Evolutionary conservation across 2,888 invertebrate species (phyloP).

Genomic region (Iphiclides podalirius): DNA sequence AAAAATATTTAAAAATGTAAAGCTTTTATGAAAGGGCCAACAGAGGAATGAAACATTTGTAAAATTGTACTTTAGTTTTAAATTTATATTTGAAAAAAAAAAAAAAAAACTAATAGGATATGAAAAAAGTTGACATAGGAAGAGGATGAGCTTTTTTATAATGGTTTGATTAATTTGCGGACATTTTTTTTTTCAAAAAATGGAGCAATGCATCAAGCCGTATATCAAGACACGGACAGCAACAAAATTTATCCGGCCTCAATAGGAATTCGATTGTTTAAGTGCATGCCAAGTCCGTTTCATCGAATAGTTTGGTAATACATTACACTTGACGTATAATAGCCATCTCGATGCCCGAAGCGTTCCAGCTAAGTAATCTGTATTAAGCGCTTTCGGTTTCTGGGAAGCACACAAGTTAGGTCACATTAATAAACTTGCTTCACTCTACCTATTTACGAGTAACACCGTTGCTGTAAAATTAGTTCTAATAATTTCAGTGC

Average conservation of each 20-base stretch:
- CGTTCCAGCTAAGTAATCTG: constrained; percentile 21
- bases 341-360: constrained; percentile 28
- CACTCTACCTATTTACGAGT: constrained; percentile 35
- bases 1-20: too few relatives aligned
- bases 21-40: too few relatives aligned
- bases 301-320: constrained; percentile 27
- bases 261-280: constrained; percentile 8
- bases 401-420: constrained; percentile 34
- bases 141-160: too few relatives aligned
- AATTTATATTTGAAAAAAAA: too few relatives aligned
- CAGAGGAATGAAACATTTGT: too few relatives aligned
- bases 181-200: too few relatives aligned
- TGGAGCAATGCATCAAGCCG: too few relatives aligned
- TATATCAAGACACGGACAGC: background rate
- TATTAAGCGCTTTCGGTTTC: constrained; percentile 19
- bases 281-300: constrained; percentile 13
- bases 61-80: too few relatives aligned
- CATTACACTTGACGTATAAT: constrained; percentile 31
- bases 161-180: too few relatives aligned
- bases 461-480: constrained; percentile 36
- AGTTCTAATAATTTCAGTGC: constrained; percentile 21
- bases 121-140: too few relatives aligned
- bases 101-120: too few relatives aligned
- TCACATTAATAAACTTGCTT: constrained; percentile 39
- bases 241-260: background rate